Evolutionary conservation across 2,888 invertebrate genomes (phyloP).

Genomic region (Prosapia bicincta): DNA sequence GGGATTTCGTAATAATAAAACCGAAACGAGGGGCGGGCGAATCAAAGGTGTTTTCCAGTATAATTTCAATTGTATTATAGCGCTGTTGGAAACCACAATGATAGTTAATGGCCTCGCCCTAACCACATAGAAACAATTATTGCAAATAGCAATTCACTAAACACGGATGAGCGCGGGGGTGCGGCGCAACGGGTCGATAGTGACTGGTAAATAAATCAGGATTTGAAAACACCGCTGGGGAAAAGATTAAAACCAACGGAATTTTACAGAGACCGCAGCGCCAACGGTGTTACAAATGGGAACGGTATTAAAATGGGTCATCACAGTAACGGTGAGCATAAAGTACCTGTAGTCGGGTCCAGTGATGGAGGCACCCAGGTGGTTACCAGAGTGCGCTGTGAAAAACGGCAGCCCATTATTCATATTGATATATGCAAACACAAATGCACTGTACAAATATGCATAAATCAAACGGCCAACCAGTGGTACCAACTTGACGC

Average conservation of each 20-base stretch:
- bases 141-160: background rate
- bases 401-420: background rate
- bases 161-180: background rate
- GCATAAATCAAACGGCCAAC: background rate
- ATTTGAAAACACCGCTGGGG: background rate
- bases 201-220: slow-evolving; percentile 2
- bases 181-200: background rate
- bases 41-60: background rate
- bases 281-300: background rate
- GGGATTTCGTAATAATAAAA: background rate
- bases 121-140: background rate
- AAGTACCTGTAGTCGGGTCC: background rate
- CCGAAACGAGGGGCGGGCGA: background rate
- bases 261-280: background rate
- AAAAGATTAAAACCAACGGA: background rate
- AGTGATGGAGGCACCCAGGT: background rate
- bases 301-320: background rate
- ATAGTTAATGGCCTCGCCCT: slow-evolving; percentile 2
- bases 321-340: background rate
- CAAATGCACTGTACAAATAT: background rate
- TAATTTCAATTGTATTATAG: background rate
- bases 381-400: background rate
- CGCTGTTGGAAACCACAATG: background rate
- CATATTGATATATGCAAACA: background rate
- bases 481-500: background rate